Evolutionary conservation across 2,113 vertebrate species (phyloP).

Genomic region (Tetraodon nigroviridis): DNA sequence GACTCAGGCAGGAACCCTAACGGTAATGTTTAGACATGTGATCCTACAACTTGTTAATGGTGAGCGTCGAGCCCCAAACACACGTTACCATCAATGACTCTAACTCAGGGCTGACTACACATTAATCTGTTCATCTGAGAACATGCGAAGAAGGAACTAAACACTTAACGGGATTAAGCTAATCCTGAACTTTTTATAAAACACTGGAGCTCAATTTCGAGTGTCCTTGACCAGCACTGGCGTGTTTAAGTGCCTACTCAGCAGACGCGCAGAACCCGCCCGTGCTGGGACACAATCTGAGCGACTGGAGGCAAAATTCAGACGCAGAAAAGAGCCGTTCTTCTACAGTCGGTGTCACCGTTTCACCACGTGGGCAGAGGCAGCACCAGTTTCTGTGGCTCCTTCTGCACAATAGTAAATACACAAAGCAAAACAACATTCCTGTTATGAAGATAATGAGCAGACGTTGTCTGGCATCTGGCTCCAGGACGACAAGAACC

Average conservation of each 20-base stretch:
- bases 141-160: slow-evolving; percentile 64
- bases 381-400: no score
- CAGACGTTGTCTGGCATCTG: not conserved
- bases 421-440: no score
- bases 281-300: no score
- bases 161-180: slow-evolving; percentile 75
- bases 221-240: not conserved
- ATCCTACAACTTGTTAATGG: no score
- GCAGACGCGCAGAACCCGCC: no score
- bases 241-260: no score
- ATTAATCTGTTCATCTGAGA: slow-evolving; percentile 54
- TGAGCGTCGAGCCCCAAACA: no score
- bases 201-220: slow-evolving; percentile 27
- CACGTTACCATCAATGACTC: not conserved
- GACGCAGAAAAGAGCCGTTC: not conserved
- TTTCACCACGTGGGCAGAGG: slow-evolving; percentile 7
- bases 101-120: slow-evolving; percentile 34
- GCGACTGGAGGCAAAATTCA: not conserved
- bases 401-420: no score
- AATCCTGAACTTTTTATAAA: slow-evolving; percentile 75
- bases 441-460: no score
- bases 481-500: not conserved
- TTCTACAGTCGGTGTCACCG: slow-evolving; percentile 33
- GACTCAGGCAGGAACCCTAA: no score
- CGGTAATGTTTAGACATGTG: no score